These are phyloP conservation scores for Limnothrissa miodon DNA, from an alignment of 2,113 vertebrate genomes.

Conservation along the genomic window DNA sequence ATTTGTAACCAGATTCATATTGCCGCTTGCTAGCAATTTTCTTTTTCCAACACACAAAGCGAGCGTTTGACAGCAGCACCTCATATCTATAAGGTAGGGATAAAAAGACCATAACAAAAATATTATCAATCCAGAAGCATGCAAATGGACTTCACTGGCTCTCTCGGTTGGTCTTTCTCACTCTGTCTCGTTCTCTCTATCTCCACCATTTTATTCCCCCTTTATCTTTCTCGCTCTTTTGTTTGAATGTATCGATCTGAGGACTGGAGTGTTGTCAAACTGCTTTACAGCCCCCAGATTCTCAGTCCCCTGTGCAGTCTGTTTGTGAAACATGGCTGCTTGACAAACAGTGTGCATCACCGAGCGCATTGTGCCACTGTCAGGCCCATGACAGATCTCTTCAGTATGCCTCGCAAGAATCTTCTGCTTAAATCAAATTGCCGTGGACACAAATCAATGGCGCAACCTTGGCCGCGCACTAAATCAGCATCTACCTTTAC, in stretches of 20 bases:
- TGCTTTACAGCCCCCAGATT: constrained; percentile 26
- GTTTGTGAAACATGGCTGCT: constrained; percentile 32
- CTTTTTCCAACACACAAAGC: neutral
- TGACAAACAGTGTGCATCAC: constrained; percentile 30
- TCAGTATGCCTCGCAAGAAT: constrained; percentile 11
- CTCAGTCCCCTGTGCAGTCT: neutral
- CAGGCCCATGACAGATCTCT: constrained; percentile 30
- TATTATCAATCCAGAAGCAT: neutral
- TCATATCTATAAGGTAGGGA: neutral
- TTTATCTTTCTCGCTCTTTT: neutral
- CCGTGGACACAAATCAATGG: constrained; percentile 28
- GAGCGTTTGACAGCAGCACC: neutral
- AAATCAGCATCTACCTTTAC: constrained; percentile 17
- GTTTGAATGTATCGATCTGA: constrained; percentile 29
- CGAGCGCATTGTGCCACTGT: constrained; percentile 25
- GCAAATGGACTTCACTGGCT: neutral
- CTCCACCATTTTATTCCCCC: constrained; percentile 33
- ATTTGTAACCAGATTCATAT: neutral
- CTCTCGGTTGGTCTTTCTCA: neutral
- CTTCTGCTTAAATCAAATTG: constrained; percentile 20
- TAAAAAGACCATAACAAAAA: neutral
- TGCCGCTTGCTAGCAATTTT: neutral
- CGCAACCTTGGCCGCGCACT: constrained; percentile 26
- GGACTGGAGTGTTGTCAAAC: constrained; percentile 24
- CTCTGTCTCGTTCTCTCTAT: neutral